Percentiles rank a stretch among this genome's conserved stretches.
Conservation (phyloP, 1,140 invertebrate genomes). For the Achroia grisella region DNA sequence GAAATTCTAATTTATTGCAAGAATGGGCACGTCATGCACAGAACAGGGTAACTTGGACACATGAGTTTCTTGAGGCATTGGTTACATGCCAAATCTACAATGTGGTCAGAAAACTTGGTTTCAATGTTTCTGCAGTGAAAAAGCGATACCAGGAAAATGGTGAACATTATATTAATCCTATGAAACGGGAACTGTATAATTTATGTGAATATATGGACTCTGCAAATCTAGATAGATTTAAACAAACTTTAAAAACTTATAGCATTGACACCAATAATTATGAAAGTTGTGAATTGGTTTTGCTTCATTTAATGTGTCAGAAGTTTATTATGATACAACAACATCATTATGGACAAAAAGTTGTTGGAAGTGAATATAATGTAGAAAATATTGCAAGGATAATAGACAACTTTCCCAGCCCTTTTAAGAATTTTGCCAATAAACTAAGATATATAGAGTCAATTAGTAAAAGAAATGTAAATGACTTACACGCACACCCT, state of each 20-base stretch:
- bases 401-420: conserved; percentile 34
- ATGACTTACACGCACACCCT: background rate
- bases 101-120: conserved; percentile 51
- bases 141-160: background rate
- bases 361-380: conserved; percentile 18
- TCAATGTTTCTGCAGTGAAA: conserved; percentile 37
- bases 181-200: conserved; percentile 51
- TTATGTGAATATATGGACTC: conserved; percentile 48
- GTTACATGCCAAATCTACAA: conserved; percentile 43
- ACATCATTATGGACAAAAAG: conserved; percentile 19
- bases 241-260: conserved; percentile 42
- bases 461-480: background rate
- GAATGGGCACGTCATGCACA: conserved; percentile 50
- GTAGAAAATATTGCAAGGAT: conserved; percentile 40
- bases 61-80: conserved; percentile 57
- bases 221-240: conserved; percentile 39
- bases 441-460: conserved; percentile 21
- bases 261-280: conserved; percentile 38
- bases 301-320: conserved; percentile 48
- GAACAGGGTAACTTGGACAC: conserved; percentile 40
- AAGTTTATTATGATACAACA: conserved; percentile 47
- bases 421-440: conserved; percentile 26
- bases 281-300: conserved; percentile 50
- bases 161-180: conserved; percentile 43
- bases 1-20: conserved; percentile 44